Evolutionary conservation across 2,113 vertebrate species (phyloP).

Genomic region (Pseudolaguvia tuberculata): DNA sequence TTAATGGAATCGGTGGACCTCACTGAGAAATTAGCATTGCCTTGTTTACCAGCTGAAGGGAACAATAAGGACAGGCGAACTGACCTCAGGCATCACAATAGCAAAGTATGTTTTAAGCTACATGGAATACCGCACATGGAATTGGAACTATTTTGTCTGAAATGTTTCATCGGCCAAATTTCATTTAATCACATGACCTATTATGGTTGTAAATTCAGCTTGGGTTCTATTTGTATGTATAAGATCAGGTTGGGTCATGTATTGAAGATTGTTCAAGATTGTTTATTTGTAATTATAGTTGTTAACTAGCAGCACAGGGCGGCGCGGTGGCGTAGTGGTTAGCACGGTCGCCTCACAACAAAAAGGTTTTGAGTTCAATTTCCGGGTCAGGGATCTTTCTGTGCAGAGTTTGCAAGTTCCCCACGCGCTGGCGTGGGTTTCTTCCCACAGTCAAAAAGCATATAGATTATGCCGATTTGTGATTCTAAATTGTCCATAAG

Average conservation of each 20-base stretch:
- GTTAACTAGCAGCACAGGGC: no score
- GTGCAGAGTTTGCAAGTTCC: no score
- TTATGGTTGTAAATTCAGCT: not conserved
- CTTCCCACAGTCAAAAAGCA: no score
- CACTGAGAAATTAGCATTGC: slow-evolving; percentile 44
- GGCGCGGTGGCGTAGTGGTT: no score
- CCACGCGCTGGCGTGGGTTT: no score
- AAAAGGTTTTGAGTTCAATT: no score
- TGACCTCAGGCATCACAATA: slow-evolving; percentile 36
- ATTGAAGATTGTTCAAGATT: no score
- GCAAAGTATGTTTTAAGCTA: slow-evolving; percentile 19
- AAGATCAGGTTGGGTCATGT: not conserved
- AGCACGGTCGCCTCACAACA: no score
- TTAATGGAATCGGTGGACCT: slow-evolving; percentile 62
- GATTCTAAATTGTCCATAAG: no score
- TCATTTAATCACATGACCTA: not conserved
- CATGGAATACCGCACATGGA: not conserved
- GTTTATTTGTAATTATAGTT: no score
- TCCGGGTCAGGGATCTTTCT: no score
- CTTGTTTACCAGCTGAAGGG: slow-evolving; percentile 47
- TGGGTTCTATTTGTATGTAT: not conserved
- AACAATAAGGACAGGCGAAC: slow-evolving; percentile 40
- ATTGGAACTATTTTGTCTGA: not conserved
- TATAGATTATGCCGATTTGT: no score
- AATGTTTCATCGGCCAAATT: not conserved